A percentile compares a stretch with the other conserved stretches of the same genome.
Evolutionary conservation across 2,113 vertebrate genomes (phyloP).

Genomic region (Lophochroa leadbeateri): DNA sequence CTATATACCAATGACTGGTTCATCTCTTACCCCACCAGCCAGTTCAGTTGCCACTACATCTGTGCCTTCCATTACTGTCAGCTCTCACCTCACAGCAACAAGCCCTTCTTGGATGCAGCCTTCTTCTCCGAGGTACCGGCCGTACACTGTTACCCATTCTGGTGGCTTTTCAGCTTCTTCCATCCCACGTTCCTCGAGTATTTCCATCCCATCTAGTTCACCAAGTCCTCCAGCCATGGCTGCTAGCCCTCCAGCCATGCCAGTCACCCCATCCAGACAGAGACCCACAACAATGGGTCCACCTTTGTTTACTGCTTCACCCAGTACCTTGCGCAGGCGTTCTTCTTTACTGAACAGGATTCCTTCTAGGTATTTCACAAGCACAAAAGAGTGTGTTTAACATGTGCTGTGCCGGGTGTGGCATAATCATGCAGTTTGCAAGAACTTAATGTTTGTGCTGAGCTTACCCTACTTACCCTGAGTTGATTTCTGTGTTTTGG

Average conservation of each 20-base stretch:
- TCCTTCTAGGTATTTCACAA: constrained; percentile 88
- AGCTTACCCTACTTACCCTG: constrained; percentile 10
- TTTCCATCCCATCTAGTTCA: constrained; percentile 65
- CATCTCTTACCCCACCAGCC: constrained; percentile 68
- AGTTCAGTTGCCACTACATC: constrained; percentile 51
- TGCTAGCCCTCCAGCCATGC: constrained; percentile 69
- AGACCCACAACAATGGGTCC: constrained; percentile 71
- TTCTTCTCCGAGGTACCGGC: constrained; percentile 86
- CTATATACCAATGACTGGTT: constrained; percentile 57
- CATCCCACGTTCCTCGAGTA: constrained; percentile 52
- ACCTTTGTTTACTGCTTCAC: constrained; percentile 74
- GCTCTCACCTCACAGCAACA: constrained; percentile 48
- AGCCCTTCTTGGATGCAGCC: constrained; percentile 76
- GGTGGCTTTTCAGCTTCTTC: constrained; percentile 71
- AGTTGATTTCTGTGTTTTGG: not conserved
- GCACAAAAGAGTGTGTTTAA: not conserved
- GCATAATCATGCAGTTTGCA: not conserved
- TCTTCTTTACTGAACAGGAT: constrained; percentile 82
- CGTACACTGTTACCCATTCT: constrained; percentile 83
- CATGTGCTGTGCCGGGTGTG: constrained; percentile 62
- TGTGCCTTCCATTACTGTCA: constrained; percentile 29
- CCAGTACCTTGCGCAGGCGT: constrained; percentile 75
- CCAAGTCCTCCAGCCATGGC: constrained; percentile 70
- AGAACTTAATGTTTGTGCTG: not conserved
- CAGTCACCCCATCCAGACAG: constrained; percentile 69